A percentile compares a stretch with the other conserved stretches of the same genome.
These are phyloP conservation scores for Rhagoletis pomonella DNA, from an alignment of 1,140 invertebrate genomes.

Conservation along the genomic window DNA sequence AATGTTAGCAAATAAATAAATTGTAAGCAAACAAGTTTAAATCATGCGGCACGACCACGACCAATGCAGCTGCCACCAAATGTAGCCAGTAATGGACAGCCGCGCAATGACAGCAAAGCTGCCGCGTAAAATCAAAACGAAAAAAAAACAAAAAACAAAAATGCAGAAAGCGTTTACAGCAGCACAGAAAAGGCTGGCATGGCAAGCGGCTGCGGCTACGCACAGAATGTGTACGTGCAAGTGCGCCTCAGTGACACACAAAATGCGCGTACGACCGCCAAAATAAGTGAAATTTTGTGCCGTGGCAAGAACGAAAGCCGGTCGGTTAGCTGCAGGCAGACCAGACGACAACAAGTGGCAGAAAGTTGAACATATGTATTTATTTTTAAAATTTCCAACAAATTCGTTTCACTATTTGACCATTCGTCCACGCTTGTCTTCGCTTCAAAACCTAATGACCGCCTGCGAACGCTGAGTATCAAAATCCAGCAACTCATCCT, in stretches of 20 bases:
- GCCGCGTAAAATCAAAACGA: background rate
- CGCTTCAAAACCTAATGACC: too few relatives aligned
- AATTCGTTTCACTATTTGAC: too few relatives aligned
- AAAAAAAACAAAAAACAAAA: background rate
- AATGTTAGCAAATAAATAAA: constrained; percentile 44
- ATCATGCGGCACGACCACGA: constrained; percentile 9
- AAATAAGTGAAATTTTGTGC: constrained; percentile 47
- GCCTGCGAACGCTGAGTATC: too few relatives aligned
- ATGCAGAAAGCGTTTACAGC: background rate
- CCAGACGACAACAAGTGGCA: too few relatives aligned
- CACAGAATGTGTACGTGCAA: background rate
- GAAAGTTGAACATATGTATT: too few relatives aligned
- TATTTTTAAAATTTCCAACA: too few relatives aligned
- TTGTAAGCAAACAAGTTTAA: constrained; percentile 26
- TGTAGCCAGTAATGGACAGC: background rate
- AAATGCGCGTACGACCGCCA: background rate
- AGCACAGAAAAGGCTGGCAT: background rate
- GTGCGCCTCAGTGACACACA: background rate
- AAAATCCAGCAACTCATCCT: background rate
- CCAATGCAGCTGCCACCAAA: constrained; percentile 2
- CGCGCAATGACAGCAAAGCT: constrained; percentile 13
- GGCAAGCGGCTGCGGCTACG: background rate
- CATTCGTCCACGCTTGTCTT: too few relatives aligned
- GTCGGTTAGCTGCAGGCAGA: background rate
- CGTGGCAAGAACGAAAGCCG: background rate